Base-by-base conservation (phyloP, 2,113 vertebrate species). In the Beaufortia kweichowensis region DNA sequence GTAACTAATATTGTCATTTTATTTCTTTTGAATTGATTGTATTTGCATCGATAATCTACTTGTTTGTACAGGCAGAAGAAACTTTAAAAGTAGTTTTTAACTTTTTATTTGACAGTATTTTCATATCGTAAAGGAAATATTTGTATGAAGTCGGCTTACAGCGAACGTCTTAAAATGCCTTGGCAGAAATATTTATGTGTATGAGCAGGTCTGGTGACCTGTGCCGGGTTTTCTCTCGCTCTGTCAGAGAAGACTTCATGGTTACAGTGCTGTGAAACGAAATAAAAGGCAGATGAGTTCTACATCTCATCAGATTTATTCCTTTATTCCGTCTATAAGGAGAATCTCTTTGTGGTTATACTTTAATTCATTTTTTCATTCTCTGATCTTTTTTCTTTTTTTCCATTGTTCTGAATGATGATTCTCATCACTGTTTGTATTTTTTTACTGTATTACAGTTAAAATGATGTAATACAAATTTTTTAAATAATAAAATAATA, bases 41-140 rank as follows among this genome's bases (percentile, higher is more conserved):
- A 79, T 84, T 79, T 82, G 76, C 82, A 80, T 81, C 50, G 65
- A 82, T 76, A 79, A 77, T 80, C 72, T 67, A 78, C 55, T 63
- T 64, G 62, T 72, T 50, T 81, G 60, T 72, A 76, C 70, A 71
- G 71, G 55, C 59, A 29, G 75, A 63, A 53, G 57, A 65, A 67
- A 75, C 61, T 70, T 68, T 69, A 67, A 63, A 63, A 61, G 57
- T 79, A 77, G 59, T 77, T 73, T 39, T 57, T 65, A 29, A 61
- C 26, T 76, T 76, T 82, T 75, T 59, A 66, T 76, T 66, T 78
- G 23, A 80, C 74, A 56, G 15, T 55, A 73, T 69, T 74, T 76
- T 75, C 82, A 81, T 79, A 84, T 84, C 71, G 29, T 57, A 60
- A 59, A 19, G 19, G 21, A 77, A 35, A 50, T 31, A 67, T 46